Percentiles rank a stretch among this genome's conserved stretches.
Conservation (phyloP, 2,888 invertebrate genomes). For the Melipona bicolor region DNA sequence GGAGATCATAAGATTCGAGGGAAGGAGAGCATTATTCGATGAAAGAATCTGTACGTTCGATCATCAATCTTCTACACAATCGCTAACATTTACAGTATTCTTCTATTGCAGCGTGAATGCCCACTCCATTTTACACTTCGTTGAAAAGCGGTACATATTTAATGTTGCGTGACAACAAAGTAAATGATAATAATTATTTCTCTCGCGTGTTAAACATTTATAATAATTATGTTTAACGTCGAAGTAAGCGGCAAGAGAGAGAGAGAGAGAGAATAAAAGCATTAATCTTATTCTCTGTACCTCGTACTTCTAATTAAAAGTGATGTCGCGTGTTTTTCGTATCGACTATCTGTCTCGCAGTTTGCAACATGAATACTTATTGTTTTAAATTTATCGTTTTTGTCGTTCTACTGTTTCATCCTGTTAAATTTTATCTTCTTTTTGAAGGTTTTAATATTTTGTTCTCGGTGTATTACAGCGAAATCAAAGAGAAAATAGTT, state of each 20-base stretch:
- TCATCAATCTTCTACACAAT: constrained; percentile 47
- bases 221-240: not conserved
- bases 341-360: not conserved
- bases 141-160: not conserved
- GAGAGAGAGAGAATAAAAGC: no score
- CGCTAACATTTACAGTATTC: constrained; percentile 3
- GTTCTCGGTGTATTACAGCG: not conserved
- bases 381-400: not conserved
- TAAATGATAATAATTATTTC: not conserved
- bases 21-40: constrained; percentile 32
- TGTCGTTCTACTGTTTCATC: not conserved
- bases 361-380: not conserved
- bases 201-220: not conserved
- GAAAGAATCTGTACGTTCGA: constrained; percentile 30
- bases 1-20: constrained; percentile 32
- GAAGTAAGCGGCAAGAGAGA: not conserved
- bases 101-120: not conserved
- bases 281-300: not conserved
- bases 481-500: not conserved
- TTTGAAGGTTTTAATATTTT: not conserved
- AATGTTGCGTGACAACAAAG: not conserved
- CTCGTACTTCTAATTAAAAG: not conserved
- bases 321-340: not conserved
- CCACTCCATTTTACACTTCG: not conserved
- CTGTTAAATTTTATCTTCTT: not conserved